phyloP scores from a whole-genome alignment of 2,113 vertebrate genomes.

The Sylvia atricapilla region DNA sequence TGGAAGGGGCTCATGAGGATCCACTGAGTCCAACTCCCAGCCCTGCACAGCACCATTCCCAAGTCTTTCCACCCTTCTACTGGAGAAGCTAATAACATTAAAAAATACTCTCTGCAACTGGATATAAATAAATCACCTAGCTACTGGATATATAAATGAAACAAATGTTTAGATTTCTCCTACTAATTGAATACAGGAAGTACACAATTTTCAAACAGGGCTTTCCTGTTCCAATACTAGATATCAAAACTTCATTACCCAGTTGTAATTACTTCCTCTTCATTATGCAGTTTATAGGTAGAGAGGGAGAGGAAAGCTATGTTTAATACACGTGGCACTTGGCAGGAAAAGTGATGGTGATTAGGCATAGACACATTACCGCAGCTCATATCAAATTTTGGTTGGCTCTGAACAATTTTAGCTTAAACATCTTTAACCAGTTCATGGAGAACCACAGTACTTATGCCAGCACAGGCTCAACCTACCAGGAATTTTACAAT shows the following conservation, averaged over 20 bases:
- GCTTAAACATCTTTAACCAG: not conserved
- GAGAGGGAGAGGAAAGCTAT: not conserved
- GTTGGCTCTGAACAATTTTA: not conserved
- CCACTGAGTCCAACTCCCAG: not conserved
- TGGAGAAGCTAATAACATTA: not conserved
- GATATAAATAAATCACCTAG: not conserved
- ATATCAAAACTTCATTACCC: not conserved
- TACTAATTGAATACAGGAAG: slow-evolving; percentile 28
- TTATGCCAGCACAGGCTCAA: not conserved
- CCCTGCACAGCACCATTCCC: not conserved
- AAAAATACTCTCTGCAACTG: not conserved
- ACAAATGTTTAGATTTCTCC: not conserved
- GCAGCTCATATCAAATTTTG: accelerated
- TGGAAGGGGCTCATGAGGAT: not conserved
- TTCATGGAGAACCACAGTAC: not conserved
- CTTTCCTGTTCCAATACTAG: not conserved
- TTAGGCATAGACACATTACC: not conserved
- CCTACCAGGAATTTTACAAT: not conserved
- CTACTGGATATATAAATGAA: not conserved
- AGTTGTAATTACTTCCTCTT: slow-evolving; percentile 26
- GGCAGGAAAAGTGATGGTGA: not conserved
- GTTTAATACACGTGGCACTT: not conserved
- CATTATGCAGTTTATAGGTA: not conserved
- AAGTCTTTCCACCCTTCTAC: not conserved
- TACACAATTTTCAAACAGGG: not conserved